Conservation (phyloP, 1,140 invertebrate genomes). For the Gerris buenoi region DNA sequence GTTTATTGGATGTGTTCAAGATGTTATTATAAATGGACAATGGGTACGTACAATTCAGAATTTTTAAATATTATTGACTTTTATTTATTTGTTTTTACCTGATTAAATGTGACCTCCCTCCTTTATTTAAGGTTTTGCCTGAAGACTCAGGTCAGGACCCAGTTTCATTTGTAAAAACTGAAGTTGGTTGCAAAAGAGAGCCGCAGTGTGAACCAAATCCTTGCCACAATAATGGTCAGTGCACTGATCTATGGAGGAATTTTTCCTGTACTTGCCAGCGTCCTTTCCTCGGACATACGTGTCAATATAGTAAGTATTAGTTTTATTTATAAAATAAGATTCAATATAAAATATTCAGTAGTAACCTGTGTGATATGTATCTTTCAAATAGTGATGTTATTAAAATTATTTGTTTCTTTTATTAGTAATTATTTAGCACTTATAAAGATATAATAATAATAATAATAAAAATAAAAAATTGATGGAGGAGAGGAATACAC, state of each 20-base stretch:
- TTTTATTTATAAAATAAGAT: too few species aligned
- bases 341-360: too few species aligned
- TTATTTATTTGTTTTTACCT: neutral
- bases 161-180: slow-evolving; percentile 37
- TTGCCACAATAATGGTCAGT: slow-evolving; percentile 69
- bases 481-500: too few species aligned
- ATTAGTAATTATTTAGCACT: too few species aligned
- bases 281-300: slow-evolving; percentile 71
- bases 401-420: too few species aligned
- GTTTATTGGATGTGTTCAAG: slow-evolving; percentile 82
- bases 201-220: slow-evolving; percentile 73
- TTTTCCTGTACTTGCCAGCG: slow-evolving; percentile 72
- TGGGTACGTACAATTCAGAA: too few species aligned
- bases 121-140: slow-evolving; percentile 28
- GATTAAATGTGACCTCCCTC: too few species aligned
- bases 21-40: slow-evolving; percentile 69
- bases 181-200: slow-evolving; percentile 55
- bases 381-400: too few species aligned
- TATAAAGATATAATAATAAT: too few species aligned
- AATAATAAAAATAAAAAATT: too few species aligned
- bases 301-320: slow-evolving; percentile 65
- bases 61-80: neutral
- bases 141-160: slow-evolving; percentile 24
- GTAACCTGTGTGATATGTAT: too few species aligned
- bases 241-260: slow-evolving; percentile 76